Base-by-base conservation (phyloP, 2,797 vertebrate genomes). In the Meriones psammophilus region DNA sequence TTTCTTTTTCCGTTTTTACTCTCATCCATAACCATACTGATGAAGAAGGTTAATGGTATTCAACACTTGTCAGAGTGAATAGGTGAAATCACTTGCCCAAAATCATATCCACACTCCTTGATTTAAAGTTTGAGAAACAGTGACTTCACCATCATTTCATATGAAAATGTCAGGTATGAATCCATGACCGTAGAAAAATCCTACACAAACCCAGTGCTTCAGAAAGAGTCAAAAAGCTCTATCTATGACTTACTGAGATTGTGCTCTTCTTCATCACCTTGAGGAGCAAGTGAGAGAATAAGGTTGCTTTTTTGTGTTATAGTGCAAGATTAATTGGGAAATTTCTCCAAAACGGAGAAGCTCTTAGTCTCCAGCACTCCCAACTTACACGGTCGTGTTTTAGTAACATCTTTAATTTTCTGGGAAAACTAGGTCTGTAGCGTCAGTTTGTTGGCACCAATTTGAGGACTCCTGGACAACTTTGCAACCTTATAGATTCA, bases 1-100 rank as follows among this genome's bases (percentile, higher is more conserved):
- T 95, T 95, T 46, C 73, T 85, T 86, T 94, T 60, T 81, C 56
- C 33, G 73, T 28, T n/a, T 56, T 39, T n/a, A 87, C 28, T 89
- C 36, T 50, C 46, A 46, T 81, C n/a, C 54, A 91, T 79, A 85
- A 89, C 36, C 13, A 66, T 68, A 81, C 50, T 92, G 62, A 73
- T 10, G 2, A 62, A 46, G 80, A 86, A 60, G 4, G 8, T 87
- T 77, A 56, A 91, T 71, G 46, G 56, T 9, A 71, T 54, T 58
- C 84, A 87, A 91, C 62, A 36, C 83, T 94, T 86, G 18, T 28
- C 54, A 89, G 78, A 30, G 14, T 58, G 50, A 30, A 85, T 33
- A 89, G 39, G 69, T 60, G 4, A 91, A 86, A 85, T 66, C 28
- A 24, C 66, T 85, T 91, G 36, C 50, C 60, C 77, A 89, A 73